Evolutionary conservation across 2,888 invertebrate species (phyloP), one percentile per base, ranked within the genome.

Genomic region (Leucophora obtusa): DNA sequence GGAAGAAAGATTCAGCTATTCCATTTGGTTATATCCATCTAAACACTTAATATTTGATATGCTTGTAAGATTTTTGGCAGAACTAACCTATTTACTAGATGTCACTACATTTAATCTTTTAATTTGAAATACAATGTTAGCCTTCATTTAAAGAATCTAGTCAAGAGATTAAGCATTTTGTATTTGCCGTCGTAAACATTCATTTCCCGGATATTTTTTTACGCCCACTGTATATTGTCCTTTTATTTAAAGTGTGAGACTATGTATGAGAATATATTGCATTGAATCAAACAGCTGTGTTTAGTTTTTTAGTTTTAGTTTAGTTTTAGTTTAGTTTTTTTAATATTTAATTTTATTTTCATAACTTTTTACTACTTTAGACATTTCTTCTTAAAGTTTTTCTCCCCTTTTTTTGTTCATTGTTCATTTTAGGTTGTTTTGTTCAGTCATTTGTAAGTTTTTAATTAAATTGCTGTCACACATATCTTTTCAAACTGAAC

Each of bases 401-500:
- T 62, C 66, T 11, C 21, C 50, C 60, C 43, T 14, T 50, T 53
- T 62, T 60, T 18, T 62, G 53, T 82, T 50, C 72, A 72, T 71
- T 71, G 66, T 77, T 77, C 70, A 58, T 73, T 70, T 70, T 77
- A 54, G 65, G 72, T 81, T 81, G 69, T 77, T 77, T 75, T 79
- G 80, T 74, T 82, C 83, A 81, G 74, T 79, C 82, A 83, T 83
- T 83, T 83, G 83, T 82, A 83, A 83, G 82, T 83, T 83, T 83
- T 83, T 83, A 83, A 83, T 83, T 83, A 83, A 83, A 83, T 83
- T 83, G 76, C 83, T 81, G 79, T 83, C 80, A 69, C 79, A 83
- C 80, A 83, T 81, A 81, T 73, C 81, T 73, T 75, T 66, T 76
- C 35, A 66, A 71, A 53, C 15, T 60, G 59, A 66, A 28, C 28